A percentile compares a stretch with the other conserved stretches of the same genome.
phyloP scores from a whole-genome alignment of 2,113 vertebrate species.

The Podilymbus podiceps region DNA sequence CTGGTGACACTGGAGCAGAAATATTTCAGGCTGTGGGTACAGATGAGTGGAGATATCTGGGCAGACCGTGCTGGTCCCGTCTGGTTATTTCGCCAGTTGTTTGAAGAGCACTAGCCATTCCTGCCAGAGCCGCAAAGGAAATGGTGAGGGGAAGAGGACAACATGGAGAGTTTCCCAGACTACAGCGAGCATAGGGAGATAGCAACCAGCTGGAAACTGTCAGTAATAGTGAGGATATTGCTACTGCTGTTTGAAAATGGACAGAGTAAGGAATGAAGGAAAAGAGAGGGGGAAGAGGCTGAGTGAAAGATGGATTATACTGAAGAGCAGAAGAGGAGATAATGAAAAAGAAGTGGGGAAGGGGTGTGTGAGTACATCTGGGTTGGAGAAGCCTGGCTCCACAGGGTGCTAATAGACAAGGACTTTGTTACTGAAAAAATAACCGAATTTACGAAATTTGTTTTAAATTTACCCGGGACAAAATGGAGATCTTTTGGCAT shows the following conservation, averaged over 20 bases:
- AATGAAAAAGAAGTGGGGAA: background rate
- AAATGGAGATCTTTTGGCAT: background rate
- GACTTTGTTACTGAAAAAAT: background rate
- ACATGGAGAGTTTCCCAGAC: constrained; percentile 15
- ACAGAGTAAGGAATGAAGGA: background rate
- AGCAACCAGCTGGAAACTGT: constrained; percentile 58
- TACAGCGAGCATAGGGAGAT: background rate
- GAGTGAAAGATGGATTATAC: background rate
- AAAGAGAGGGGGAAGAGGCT: background rate
- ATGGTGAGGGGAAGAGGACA: constrained; percentile 13
- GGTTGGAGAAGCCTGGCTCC: background rate
- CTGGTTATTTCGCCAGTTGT: background rate
- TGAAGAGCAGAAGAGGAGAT: background rate
- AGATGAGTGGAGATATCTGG: background rate
- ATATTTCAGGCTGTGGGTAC: background rate
- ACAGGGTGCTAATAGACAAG: background rate
- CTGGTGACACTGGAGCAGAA: background rate
- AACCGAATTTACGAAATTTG: background rate
- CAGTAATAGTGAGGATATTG: background rate
- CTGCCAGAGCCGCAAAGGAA: background rate
- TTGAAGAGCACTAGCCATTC: background rate
- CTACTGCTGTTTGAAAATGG: constrained; percentile 5
- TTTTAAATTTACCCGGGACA: background rate
- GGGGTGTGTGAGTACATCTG: background rate
- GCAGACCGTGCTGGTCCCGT: background rate